Conservation (phyloP, 2,797 vertebrate genomes). For the Hipposideros larvatus region DNA sequence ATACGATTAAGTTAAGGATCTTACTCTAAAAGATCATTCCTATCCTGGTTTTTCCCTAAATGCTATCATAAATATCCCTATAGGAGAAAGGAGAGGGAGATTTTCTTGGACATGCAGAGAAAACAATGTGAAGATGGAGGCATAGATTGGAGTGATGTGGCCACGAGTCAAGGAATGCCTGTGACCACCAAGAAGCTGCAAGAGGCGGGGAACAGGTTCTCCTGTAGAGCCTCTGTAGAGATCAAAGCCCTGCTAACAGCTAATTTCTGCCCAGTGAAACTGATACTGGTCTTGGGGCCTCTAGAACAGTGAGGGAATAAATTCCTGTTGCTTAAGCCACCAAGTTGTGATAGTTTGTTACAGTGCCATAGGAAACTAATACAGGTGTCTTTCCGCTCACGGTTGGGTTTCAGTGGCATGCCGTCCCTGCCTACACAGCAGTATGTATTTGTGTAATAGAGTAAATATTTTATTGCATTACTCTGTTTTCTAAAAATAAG, state of each 20-base stretch:
- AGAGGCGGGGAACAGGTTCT: background rate
- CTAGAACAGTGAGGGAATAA: background rate
- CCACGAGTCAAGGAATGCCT: background rate
- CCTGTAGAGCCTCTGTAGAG: background rate
- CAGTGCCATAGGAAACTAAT: background rate
- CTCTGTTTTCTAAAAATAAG: constrained; percentile 35
- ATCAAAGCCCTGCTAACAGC: background rate
- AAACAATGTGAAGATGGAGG: background rate
- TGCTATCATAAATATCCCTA: background rate
- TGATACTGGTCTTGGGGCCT: background rate
- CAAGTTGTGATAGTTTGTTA: background rate
- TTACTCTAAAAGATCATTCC: background rate
- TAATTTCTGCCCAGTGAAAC: background rate
- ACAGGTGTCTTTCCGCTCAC: background rate
- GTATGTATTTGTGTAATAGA: background rate
- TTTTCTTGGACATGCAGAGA: background rate
- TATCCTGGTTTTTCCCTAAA: background rate
- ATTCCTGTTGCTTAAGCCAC: constrained; percentile 23
- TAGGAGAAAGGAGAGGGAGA: background rate
- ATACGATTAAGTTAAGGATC: background rate
- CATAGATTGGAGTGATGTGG: background rate
- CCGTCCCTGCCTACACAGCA: background rate
- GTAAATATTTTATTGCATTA: background rate
- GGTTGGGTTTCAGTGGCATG: background rate
- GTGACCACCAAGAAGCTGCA: background rate